Percentiles rank a stretch among this genome's conserved stretches.
Conservation (phyloP, 2,888 invertebrate species). For the Pelosia muscerda region DNA sequence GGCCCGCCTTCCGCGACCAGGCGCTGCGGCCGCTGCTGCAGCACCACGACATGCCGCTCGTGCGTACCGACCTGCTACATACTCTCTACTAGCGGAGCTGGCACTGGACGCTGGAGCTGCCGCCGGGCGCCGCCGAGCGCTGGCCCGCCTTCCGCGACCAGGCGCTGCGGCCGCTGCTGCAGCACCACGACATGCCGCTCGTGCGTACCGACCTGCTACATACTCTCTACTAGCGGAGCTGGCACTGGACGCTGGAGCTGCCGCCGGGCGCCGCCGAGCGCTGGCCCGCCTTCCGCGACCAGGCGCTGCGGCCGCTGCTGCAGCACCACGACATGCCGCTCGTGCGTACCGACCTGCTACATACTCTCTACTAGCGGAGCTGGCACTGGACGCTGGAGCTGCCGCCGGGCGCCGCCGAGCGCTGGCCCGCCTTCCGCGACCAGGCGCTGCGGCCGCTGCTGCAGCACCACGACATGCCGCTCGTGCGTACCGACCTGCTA, state of each 20-base stretch:
- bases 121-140: conserved; percentile 41
- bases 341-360: no score
- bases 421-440: no score
- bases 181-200: conserved; percentile 68
- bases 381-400: no score
- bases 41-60: conserved; percentile 70
- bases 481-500: no score
- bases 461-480: conserved; percentile 63
- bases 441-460: conserved; percentile 53
- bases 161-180: conserved; percentile 59
- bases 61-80: conserved; percentile 50
- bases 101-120: conserved; percentile 43
- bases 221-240: conserved; percentile 39
- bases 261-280: no score
- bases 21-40: conserved; percentile 60
- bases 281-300: no score
- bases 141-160: conserved; percentile 58
- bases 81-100: conserved; percentile 27
- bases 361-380: no score
- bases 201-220: conserved; percentile 53
- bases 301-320: conserved; percentile 54
- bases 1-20: conserved; percentile 56
- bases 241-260: no score
- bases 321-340: conserved; percentile 62
- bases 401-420: no score